Percentiles rank a stretch among this genome's conserved stretches.
Conservation (phyloP, 2,113 vertebrate species). For the Zosterops pallidus region DNA sequence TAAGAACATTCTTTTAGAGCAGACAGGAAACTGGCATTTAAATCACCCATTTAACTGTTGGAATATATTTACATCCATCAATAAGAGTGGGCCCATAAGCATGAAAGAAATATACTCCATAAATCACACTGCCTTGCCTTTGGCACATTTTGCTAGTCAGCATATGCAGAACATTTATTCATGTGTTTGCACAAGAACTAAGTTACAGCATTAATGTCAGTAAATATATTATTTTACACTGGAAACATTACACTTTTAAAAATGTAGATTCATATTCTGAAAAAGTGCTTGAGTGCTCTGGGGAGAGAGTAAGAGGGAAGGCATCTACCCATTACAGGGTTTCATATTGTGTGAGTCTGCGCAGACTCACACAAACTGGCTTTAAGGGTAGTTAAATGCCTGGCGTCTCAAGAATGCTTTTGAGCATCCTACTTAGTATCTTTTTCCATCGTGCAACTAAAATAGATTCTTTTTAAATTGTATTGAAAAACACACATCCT, state of each 20-base stretch:
- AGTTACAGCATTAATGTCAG: not conserved
- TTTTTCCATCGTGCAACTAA: not conserved
- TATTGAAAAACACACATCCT: not conserved
- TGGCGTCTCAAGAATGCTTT: not conserved
- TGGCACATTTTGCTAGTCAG: not conserved
- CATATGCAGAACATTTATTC: not conserved
- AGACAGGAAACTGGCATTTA: not conserved
- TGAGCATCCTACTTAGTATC: not conserved
- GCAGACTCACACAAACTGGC: not conserved
- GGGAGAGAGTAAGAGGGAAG: not conserved
- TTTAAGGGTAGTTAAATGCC: not conserved
- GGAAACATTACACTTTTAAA: not conserved
- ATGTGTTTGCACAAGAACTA: not conserved
- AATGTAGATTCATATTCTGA: not conserved
- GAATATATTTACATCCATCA: not conserved
- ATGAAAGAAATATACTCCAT: not conserved
- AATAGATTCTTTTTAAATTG: not conserved
- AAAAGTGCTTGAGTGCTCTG: not conserved
- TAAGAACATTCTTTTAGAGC: not conserved
- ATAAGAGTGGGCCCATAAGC: not conserved
- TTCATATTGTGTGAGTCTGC: not conserved
- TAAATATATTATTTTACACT: not conserved
- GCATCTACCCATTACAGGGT: not conserved
- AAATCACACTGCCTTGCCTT: not conserved
- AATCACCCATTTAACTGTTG: not conserved